Base-by-base conservation (phyloP, 2,797 vertebrate species). In the Acanthis flammea region DNA sequence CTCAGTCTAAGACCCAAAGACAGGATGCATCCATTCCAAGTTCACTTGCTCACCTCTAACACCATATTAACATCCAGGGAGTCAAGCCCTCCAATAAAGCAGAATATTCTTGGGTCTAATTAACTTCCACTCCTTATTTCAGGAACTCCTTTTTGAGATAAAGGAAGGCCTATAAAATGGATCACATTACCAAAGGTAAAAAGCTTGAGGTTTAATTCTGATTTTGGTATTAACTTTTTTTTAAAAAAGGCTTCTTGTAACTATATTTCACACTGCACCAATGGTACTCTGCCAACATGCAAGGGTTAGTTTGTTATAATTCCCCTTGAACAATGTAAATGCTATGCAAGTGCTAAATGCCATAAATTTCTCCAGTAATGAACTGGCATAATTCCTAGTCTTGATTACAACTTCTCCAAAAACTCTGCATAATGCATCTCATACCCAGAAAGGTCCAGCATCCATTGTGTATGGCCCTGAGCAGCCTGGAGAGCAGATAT, bases 361-460 rank as follows among this genome's bases (percentile, higher is more conserved):
- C 68, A 88, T 90, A 62, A 53, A 10, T 74, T 86, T 73, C 65
- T 71, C 24, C 58, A 86, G 51, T 72, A 87, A 72, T 67, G 55
- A 89, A 85, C 47, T 94, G 88, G 93, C 78, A 51, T 62, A 30
- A 88, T 86, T 91, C 91, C 86, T 92, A 86, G 87, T 77, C 65
- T 78, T 80, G 89, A 96, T 93, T 77, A 80, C 63, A 68, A 35
- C 54, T 76, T 68, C 68, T 73, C 81, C 84, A 81, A 89, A 37
- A 74, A 3, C 8, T 12, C 42, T 77, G 78, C 50, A 75, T 92
- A 92, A 94, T 86, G 57, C 75, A 89, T 71, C 17, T 25, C 8
- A 11, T 82, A 92, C 86, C 91, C 86, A 94, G 53, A 88, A 82
- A 85, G 39, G 75, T 66, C 86, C 72, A 86, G 74, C 89, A 88